These are phyloP conservation scores for Salvator merianae DNA, from an alignment of 2,113 vertebrate species.

Conservation along the genomic window DNA sequence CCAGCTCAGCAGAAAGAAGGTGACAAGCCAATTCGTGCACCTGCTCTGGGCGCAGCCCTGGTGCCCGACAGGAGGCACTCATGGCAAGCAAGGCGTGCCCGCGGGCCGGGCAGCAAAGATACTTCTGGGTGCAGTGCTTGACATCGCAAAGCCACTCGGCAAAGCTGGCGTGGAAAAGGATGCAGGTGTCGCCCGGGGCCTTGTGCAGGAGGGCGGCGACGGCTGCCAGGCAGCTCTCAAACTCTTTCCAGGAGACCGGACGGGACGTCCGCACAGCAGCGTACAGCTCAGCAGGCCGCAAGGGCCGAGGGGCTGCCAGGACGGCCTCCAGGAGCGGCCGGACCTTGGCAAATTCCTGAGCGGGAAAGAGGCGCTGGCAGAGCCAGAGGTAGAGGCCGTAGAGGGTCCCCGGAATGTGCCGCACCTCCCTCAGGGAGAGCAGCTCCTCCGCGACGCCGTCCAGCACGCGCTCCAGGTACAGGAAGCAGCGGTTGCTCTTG, in stretches of 20 bases:
- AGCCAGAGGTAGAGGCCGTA: constrained; percentile 85
- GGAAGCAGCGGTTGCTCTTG: constrained; percentile 83
- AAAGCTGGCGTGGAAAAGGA: constrained; percentile 83
- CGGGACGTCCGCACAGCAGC: constrained; percentile 70
- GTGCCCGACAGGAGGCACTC: constrained; percentile 78
- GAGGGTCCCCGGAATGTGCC: constrained; percentile 83
- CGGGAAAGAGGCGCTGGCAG: constrained; percentile 82
- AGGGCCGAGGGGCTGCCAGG: constrained; percentile 71
- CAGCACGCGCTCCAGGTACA: constrained; percentile 81
- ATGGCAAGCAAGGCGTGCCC: constrained; percentile 79
- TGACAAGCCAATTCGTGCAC: constrained; percentile 69
- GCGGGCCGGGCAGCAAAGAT: constrained; percentile 75
- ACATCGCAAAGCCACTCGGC: constrained; percentile 83
- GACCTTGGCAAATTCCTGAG: constrained; percentile 70
- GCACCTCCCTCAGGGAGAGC: constrained; percentile 76
- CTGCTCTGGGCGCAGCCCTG: constrained; percentile 66
- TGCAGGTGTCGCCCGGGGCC: constrained; percentile 57
- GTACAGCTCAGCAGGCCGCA: constrained; percentile 69
- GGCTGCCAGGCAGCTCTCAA: constrained; percentile 68
- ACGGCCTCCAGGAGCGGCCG: constrained; percentile 76
- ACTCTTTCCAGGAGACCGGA: constrained; percentile 64
- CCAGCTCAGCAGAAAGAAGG: constrained; percentile 75
- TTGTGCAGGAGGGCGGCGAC: constrained; percentile 70
- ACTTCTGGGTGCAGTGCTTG: constrained; percentile 84
- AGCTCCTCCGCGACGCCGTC: constrained; percentile 76